phyloP scores from a whole-genome alignment of 2,888 invertebrate species.

The Helleia helle region DNA sequence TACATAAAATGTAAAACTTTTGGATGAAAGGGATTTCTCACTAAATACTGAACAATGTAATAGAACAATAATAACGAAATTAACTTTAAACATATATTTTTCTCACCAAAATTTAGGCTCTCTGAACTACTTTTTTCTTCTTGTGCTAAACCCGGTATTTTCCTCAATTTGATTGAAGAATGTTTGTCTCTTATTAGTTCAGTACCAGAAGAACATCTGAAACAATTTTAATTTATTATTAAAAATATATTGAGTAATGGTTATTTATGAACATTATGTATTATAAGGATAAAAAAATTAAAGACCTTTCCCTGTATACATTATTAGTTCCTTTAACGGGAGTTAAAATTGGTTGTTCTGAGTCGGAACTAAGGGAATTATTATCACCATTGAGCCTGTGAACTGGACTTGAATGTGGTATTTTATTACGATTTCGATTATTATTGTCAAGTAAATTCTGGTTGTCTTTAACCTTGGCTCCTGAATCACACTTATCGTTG shows the following conservation, averaged over 20 bases:
- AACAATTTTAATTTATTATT: slow-evolving; percentile 11
- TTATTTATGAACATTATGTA: too few species aligned
- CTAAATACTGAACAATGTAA: too few species aligned
- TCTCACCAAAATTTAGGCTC: slow-evolving; percentile 79
- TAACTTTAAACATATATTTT: slow-evolving; percentile 8
- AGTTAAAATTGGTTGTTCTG: slow-evolving; percentile 80
- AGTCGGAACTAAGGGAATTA: slow-evolving; percentile 82
- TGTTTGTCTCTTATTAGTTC: slow-evolving; percentile 57
- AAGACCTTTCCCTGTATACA: slow-evolving; percentile 77
- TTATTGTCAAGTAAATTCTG: slow-evolving; percentile 36
- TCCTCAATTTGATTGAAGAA: slow-evolving; percentile 38
- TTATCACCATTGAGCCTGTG: slow-evolving; percentile 52
- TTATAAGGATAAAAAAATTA: neutral
- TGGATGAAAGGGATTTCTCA: too few species aligned
- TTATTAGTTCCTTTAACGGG: slow-evolving; percentile 71
- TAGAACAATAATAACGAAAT: neutral
- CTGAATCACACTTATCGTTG: slow-evolving; percentile 34
- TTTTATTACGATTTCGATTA: slow-evolving; percentile 34
- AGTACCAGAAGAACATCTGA: slow-evolving; percentile 53
- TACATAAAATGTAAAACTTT: too few species aligned
- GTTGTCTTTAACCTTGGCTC: slow-evolving; percentile 29
- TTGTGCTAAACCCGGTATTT: slow-evolving; percentile 69
- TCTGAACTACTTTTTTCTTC: slow-evolving; percentile 86
- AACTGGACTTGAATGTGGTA: slow-evolving; percentile 42
- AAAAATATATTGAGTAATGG: too few species aligned